Evolutionary conservation across 1,140 invertebrate genomes (phyloP).

Genomic region (Dolichoris vasculosae): DNA sequence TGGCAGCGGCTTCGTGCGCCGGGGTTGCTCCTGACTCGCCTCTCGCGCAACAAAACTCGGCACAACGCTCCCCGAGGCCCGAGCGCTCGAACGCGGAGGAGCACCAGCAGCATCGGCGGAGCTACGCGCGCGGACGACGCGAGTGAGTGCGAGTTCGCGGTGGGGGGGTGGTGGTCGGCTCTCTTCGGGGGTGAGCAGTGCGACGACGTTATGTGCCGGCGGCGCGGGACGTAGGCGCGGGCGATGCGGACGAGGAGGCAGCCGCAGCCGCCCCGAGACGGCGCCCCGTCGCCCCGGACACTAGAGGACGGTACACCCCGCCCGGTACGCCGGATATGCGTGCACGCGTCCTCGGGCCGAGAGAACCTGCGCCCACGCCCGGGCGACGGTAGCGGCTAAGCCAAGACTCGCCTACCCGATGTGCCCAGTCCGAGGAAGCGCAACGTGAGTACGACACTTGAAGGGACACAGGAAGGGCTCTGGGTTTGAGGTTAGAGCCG

Average conservation of each 20-base stretch:
- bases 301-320: not conserved
- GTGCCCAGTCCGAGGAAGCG: constrained; percentile 74
- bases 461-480: no score
- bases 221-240: not conserved
- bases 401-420: constrained; percentile 65
- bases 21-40: constrained; percentile 30
- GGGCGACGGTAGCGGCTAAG: constrained; percentile 70
- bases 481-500: not conserved
- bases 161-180: not conserved
- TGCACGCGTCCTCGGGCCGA: not conserved
- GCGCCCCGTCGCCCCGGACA: constrained; percentile 44
- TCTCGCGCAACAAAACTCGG: constrained; percentile 17
- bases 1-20: constrained; percentile 23
- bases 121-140: not conserved
- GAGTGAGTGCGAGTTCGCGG: constrained; percentile 9
- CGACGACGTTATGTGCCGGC: constrained; percentile 1
- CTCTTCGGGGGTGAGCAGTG: not conserved
- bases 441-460: constrained; percentile 67
- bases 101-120: not conserved
- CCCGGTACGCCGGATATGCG: constrained; percentile 5
- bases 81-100: constrained; percentile 22
- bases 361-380: constrained; percentile 23
- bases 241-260: not conserved
- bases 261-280: constrained; percentile 8
- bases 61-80: constrained; percentile 27